phyloP scores from a whole-genome alignment of 2,888 invertebrate species.

The Heliconius hortense region DNA sequence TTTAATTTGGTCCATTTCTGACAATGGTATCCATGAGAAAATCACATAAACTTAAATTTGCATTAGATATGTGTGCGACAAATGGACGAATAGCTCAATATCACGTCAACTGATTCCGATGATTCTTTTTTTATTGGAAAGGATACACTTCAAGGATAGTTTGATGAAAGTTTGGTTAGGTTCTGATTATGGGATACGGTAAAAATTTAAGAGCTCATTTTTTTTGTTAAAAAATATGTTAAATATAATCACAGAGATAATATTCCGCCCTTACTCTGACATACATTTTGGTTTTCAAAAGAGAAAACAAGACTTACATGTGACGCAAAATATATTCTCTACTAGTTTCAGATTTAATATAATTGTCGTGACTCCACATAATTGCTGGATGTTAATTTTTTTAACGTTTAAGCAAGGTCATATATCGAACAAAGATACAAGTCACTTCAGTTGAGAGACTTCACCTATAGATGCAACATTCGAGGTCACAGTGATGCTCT shows the following conservation, averaged over 20 bases:
- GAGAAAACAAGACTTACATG: constrained; percentile 65
- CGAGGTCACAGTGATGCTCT: constrained; percentile 63
- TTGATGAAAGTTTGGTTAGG: no score
- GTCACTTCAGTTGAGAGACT: constrained; percentile 56
- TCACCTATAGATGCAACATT: constrained; percentile 41
- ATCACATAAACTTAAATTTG: no score
- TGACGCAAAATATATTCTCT: constrained; percentile 56
- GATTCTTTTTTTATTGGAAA: no score
- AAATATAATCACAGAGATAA: constrained; percentile 61
- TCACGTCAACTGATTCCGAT: no score
- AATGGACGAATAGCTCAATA: no score
- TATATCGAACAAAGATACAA: constrained; percentile 51
- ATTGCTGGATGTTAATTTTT: constrained; percentile 47
- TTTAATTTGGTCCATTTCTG: no score
- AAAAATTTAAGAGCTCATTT: no score
- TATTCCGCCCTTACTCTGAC: constrained; percentile 62
- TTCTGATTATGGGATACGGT: no score
- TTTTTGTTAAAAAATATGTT: constrained; percentile 38
- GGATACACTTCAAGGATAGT: no score
- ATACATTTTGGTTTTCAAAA: constrained; percentile 59
- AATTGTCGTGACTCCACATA: constrained; percentile 56
- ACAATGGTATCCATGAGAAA: no score
- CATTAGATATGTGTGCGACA: no score
- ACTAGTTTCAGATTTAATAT: constrained; percentile 43
- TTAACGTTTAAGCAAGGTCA: constrained; percentile 33